Conservation (phyloP, 2,797 vertebrate species). For the Catostomus latipinnis region DNA sequence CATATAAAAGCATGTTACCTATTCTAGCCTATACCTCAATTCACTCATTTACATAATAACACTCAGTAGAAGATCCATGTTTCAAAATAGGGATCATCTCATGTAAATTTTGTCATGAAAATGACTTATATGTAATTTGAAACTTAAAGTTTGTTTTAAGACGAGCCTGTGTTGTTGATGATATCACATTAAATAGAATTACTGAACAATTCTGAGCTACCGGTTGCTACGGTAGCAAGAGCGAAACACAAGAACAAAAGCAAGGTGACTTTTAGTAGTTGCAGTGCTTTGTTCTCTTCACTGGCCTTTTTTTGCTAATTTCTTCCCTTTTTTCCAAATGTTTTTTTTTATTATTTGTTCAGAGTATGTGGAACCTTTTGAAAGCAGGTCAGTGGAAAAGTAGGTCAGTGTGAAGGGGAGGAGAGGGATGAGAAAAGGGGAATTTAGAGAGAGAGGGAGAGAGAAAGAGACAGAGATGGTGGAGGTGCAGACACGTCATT, state of each 20-base stretch:
- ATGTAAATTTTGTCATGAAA: not conserved
- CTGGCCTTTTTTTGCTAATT: not conserved
- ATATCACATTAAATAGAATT: constrained; percentile 19
- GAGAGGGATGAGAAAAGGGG: constrained; percentile 45
- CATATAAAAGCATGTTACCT: not conserved
- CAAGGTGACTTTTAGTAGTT: constrained; percentile 72
- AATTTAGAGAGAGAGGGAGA: constrained; percentile 60
- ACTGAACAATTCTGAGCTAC: not conserved
- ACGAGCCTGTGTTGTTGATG: not conserved
- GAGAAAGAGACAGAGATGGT: constrained; percentile 21
- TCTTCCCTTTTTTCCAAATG: not conserved
- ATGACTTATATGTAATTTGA: not conserved
- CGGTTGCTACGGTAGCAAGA: constrained; percentile 44
- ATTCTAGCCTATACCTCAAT: not conserved
- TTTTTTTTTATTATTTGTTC: constrained; percentile 15
- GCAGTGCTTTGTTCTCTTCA: constrained; percentile 55
- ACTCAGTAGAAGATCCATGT: not conserved
- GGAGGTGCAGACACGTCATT: no score
- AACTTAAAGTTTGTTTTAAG: not conserved
- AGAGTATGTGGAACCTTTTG: constrained; percentile 67
- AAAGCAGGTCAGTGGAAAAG: constrained; percentile 77
- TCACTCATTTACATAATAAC: not conserved
- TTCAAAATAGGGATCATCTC: not conserved
- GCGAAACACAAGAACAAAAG: constrained; percentile 32
- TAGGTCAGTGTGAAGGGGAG: constrained; percentile 74